Evolutionary conservation across 53 echinoderm and acorn worm genomes (phyloP), one percentile per base, ranked within the genome.

Genomic region (Mesocentrotus franciscanus): DNA sequence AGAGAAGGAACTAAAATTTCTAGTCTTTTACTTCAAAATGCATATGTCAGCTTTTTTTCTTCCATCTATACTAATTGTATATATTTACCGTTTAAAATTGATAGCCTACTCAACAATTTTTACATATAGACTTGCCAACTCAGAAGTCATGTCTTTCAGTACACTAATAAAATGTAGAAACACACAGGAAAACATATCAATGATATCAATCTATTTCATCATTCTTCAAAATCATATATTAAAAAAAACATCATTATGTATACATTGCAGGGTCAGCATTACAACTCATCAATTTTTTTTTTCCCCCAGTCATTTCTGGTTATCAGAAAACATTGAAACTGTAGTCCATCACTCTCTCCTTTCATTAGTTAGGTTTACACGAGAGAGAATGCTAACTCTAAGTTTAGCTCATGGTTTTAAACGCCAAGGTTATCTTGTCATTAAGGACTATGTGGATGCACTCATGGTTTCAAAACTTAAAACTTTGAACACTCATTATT

Each of bases 281-380:
- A 42, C 81, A 81, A 81, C 33, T 81, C 81, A 81, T 81, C 76
- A 75, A 76, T 29, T 32, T 32, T 68, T 29, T 32, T 32, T 68
- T 33, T 76, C 57, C 87, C 58, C 87, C 58, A n/a, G 57, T 87
- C 56, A 87, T 87, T 87, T 57, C 58, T 87, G 14, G n/a, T 85
- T 49, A 87, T 87, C 87, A 87, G 58, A 87, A 87, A 87, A 57
- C 58, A 58, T 87, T 87, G 56, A 57, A 58, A 58, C n/a, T n/a
- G 26, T 58, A 56, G 58, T 87, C 56, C 87, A 87, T 87, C 87
- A 87, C 14, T 58, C 13, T 87, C 59, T 58, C 58, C 85, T 55
- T 78, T 33, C 15, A 64, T 7, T 20, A 12, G 61, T 4, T 61
- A 13, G 14, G 64, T 64, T 64, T 16, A 64, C 20, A 64, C 6